Conservation (phyloP, 1,140 invertebrate genomes). For the Orussus abietinus region DNA sequence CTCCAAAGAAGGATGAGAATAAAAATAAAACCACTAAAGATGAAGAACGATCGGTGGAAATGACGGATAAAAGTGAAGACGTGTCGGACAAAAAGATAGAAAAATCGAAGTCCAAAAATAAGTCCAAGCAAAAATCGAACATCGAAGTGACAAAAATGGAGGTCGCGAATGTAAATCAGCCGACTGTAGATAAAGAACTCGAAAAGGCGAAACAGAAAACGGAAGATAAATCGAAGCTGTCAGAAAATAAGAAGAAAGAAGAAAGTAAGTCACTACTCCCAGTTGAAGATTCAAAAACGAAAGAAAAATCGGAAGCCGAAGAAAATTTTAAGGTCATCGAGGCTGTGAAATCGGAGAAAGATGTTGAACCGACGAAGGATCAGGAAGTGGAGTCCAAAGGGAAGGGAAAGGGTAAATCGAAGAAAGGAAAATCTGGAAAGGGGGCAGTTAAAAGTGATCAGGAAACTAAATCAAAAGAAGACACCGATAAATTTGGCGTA, state of each 20-base stretch:
- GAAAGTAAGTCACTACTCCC: too few relatives aligned
- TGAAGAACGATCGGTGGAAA: too few relatives aligned
- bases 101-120: background rate
- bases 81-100: slow-evolving; percentile 11
- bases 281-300: too few relatives aligned
- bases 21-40: too few relatives aligned
- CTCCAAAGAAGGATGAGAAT: too few relatives aligned
- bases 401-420: too few relatives aligned
- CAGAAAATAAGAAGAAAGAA: slow-evolving; percentile 5
- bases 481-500: background rate
- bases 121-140: background rate
- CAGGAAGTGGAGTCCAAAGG: too few relatives aligned
- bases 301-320: slow-evolving; percentile 3
- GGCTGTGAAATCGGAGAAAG: slow-evolving; percentile 4
- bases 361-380: slow-evolving; percentile 7
- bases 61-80: too few relatives aligned
- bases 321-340: slow-evolving; percentile 6
- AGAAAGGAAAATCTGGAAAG: slow-evolving; percentile 8
- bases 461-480: slow-evolving; percentile 4
- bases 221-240: slow-evolving; percentile 16
- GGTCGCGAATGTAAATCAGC: too few relatives aligned
- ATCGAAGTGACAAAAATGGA: background rate
- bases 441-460: background rate
- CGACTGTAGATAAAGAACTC: slow-evolving; percentile 5
- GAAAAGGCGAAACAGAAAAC: slow-evolving; percentile 11